Evolutionary conservation across 1,140 invertebrate species (phyloP).

Genomic region (Helicoverpa armigera): DNA sequence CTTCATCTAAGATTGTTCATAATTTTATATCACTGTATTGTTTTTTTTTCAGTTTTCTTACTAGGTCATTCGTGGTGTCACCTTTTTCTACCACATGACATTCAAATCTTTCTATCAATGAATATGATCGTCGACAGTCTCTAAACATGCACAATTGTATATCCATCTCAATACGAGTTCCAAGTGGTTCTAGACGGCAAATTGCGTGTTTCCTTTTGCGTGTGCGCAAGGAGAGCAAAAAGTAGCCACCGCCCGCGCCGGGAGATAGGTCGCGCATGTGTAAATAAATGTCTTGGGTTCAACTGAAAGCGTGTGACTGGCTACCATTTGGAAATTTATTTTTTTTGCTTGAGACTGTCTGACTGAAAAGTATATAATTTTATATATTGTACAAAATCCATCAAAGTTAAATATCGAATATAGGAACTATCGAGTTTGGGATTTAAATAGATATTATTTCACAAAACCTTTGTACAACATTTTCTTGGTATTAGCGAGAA

Average conservation of each 20-base stretch:
- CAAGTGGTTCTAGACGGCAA: constrained; percentile 15
- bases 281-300: neutral
- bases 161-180: constrained; percentile 26
- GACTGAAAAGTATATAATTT: too few relatives aligned
- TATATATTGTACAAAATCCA: too few relatives aligned
- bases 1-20: too few relatives aligned
- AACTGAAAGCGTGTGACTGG: neutral
- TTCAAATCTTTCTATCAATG: neutral
- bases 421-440: too few relatives aligned
- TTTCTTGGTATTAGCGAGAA: too few relatives aligned
- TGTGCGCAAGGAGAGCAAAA: constrained; percentile 1
- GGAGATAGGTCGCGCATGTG: constrained; percentile 22
- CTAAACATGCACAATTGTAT: neutral
- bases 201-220: constrained; percentile 32
- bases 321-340: neutral
- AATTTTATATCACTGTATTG: neutral
- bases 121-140: neutral
- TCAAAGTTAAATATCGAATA: too few relatives aligned
- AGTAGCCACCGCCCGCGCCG: neutral
- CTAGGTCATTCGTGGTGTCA: too few relatives aligned
- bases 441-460: too few relatives aligned
- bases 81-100: neutral
- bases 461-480: too few relatives aligned
- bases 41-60: neutral
- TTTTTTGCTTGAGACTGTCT: too few relatives aligned